Conservation (phyloP, 2,113 vertebrate species). For the Cavia porcellus region DNA sequence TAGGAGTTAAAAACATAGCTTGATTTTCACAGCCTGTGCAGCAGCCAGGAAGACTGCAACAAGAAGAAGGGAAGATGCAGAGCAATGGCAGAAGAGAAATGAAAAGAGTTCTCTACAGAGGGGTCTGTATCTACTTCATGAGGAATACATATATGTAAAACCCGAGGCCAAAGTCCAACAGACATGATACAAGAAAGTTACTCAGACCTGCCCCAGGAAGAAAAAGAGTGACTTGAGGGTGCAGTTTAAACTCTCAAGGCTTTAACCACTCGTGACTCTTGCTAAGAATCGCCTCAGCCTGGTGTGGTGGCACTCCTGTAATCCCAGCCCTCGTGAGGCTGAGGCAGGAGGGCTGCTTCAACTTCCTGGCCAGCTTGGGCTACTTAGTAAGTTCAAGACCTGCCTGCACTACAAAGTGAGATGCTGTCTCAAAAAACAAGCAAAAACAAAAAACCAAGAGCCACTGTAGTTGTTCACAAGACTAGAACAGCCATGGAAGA, state of each 20-base stretch:
- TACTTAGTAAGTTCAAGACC: neutral
- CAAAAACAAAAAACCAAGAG: neutral
- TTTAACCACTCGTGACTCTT: neutral
- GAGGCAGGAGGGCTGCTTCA: neutral
- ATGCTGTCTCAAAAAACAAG: neutral
- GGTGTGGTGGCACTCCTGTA: neutral
- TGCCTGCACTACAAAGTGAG: neutral
- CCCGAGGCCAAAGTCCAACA: neutral
- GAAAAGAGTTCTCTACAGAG: neutral
- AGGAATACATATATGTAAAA: neutral
- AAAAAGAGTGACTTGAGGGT: neutral
- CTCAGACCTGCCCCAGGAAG: neutral
- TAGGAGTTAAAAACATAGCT: neutral
- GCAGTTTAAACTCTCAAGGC: neutral
- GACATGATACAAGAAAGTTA: neutral
- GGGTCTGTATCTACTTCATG: neutral
- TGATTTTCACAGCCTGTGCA: neutral
- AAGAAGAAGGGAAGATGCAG: neutral
- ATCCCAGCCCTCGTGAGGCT: neutral
- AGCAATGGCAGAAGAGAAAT: neutral
- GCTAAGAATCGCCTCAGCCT: neutral
- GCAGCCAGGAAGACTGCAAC: neutral
- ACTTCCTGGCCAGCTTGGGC: neutral
- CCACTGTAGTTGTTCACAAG: neutral
- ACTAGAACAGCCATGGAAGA: neutral